Evolutionary conservation across 2,888 invertebrate species (phyloP), one percentile per base, ranked within the genome.

Genomic region (Parochlus steinenii): DNA sequence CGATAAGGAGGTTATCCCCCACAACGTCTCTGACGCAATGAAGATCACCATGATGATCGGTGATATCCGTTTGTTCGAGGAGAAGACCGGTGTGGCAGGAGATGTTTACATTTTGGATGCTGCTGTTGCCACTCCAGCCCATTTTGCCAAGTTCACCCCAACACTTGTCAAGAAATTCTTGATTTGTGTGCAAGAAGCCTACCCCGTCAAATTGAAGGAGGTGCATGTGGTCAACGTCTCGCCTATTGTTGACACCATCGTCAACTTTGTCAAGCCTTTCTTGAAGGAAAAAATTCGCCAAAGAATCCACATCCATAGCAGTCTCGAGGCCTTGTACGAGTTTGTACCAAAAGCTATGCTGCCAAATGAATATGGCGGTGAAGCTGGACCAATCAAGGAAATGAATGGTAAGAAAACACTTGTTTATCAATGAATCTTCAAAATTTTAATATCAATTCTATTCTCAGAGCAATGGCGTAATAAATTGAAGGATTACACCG

Each of bases 181-280:
- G 47, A 75, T 82, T 41, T 81, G 81, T 54, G 81, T 83, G 12
- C 79, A 80, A 66, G 85, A 86, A 61, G 85, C 83, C 4, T 86
- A 85, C 54, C 85, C 85, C 5, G 85, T 85, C 0, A 85, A 83
- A 54, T 63, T 85, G 47, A 85, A 85, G 57, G 80, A 82, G 58
- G 80, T 85, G 18, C 85, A 86, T 51, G 76, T 85, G 2, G 71
- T 86, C 48, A 85, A 86, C 52, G 74, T 80, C 4, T 81, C 81
- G 2, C 80, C 85, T 0, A 55, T 85, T 23, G 79, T 85, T 20
- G 83, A 85, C 52, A 82, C 81, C 41, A 83, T 85, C 43, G 72
- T 82, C 45, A 79, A 75, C 51, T 82, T 85, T 55, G 81, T 82
- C 15, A 82, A 81, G 53, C 85, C 85, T 1, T 82, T 85, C 61